Base-by-base conservation (phyloP, 2,888 invertebrate species). In the Oscheius sp. region DNA sequence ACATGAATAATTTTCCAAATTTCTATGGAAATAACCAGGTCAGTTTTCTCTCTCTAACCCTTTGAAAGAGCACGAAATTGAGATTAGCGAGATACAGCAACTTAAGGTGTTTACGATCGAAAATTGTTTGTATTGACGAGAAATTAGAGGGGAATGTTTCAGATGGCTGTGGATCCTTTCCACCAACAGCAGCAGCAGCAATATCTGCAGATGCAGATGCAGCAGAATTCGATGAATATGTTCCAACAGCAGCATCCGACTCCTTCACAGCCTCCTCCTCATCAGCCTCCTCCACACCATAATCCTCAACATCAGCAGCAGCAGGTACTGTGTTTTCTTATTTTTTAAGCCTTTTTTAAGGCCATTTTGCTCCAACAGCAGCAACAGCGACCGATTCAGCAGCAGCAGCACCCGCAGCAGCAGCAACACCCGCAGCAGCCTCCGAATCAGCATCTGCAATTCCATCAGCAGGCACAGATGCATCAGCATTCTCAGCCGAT, bases 391-490 rank as follows among this genome's bases (percentile, higher is more conserved):
- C 39, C 39, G 17, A n/a, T n/a, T 10, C 48, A 64, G 23, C 46
- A 63, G 29, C 63, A 63, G 45, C 25, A 70, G 10, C 66, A 69
- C n/a, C 76, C 66, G 23, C 76, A 75, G 46, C 78, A 70, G 31
- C 17, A n/a, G 12, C 64, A 66, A 37, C 17, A 71, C 10, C 67
- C 66, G n/a, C 76, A 71, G 31, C 76, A 75, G 42, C 75, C 70
- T 20, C 63, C n/a, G n/a, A n/a, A n/a, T n/a, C n/a, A n/a, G n/a
- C n/a, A n/a, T 17, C 63, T 58, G 45, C 25, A 70, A 8, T 64
- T 66, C n/a, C 76, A 69, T 23, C 76, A 75, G 46, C 78, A 70
- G 31, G n/a, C n/a, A n/a, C n/a, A n/a, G n/a, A n/a, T n/a, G n/a
- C 17, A n/a, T 10, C 64, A 66, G 34, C 17, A 71, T 10, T 65